Percentiles rank a stretch among this genome's conserved stretches.
Evolutionary conservation across 2,797 vertebrate species (phyloP).

Genomic region (Sandelia bainsii): DNA sequence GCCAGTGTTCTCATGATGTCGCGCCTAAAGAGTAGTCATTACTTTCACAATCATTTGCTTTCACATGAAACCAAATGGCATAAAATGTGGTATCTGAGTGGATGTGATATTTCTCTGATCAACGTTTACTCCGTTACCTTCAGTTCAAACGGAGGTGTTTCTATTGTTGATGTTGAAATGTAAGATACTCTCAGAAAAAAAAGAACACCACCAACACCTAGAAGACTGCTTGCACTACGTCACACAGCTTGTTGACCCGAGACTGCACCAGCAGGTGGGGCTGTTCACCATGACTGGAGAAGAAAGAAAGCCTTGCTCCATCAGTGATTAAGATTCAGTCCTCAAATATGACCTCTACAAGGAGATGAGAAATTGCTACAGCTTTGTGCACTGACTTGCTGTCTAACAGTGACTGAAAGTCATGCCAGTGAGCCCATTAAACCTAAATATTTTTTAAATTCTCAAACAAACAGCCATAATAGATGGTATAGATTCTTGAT

Average conservation of each 20-base stretch:
- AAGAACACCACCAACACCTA: conserved; percentile 41
- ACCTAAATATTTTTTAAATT: neutral
- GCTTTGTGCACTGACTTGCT: conserved; percentile 18
- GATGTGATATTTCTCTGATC: neutral
- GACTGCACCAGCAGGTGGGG: conserved; percentile 75
- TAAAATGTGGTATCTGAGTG: neutral
- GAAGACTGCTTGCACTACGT: conserved; percentile 1
- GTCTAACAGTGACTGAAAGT: conserved; percentile 5
- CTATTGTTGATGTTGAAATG: neutral
- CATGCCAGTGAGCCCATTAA: neutral
- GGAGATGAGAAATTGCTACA: conserved; percentile 36
- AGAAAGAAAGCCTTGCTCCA: conserved; percentile 42
- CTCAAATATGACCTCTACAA: conserved; percentile 73
- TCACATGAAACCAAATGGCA: neutral
- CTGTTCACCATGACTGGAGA: conserved; percentile 68
- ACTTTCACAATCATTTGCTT: neutral
- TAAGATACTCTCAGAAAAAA: neutral
- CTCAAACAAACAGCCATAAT: neutral
- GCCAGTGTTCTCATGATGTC: neutral
- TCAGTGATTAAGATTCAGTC: conserved; percentile 57
- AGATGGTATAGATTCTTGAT: neutral
- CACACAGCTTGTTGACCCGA: conserved; percentile 14
- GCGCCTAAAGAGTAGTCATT: neutral
- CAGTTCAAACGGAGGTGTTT: neutral
- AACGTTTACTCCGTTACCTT: neutral